Evolutionary conservation across 2,113 vertebrate genomes (phyloP), one percentile per base, ranked within the genome.

Genomic region (Seriola rivoliana): DNA sequence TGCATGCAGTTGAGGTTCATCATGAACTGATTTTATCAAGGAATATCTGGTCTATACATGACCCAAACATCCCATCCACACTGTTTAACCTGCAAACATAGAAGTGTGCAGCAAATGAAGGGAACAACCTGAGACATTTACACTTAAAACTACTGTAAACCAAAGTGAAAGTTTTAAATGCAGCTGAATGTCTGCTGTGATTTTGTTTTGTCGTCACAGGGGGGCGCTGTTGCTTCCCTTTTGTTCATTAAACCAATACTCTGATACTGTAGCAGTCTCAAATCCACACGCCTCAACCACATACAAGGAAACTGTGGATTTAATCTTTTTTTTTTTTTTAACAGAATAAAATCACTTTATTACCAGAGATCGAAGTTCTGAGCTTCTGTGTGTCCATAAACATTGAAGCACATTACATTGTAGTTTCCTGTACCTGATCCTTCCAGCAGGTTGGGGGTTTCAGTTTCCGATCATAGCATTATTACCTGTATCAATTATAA

Each of bases 201-300:
- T 5, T 62, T 21, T 29, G 34, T 34, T 9, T 19, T 29, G 3
- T 17, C 58, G 52, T 66, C 82, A 88, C 66, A 17, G 5, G 78
- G 32, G 46, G 78, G 60, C 58, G 25, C 54, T 38, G 34, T 67
- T 63, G 60, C 29, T 32, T 34, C 32, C 21, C 42, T 48, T 44
- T 29, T 57, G 23, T 36, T 57, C 11, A 17, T 21, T 16, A 34
- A 71, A 78, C 10, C 25, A 58, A 14, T 29, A 5, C 54, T n/a
- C 21, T 54, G 52, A 54, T 54, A 21, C 48, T 21, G 19, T 4
- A 19, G 16, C 17, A 50, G 16, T 52, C 16, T 46, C 44, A 46
- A 19, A 16, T 19, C 4, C 48, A 50, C 17, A 50, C 8, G 7
- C 48, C 19, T 21, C 5, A 19, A 21, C 21, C 21, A 10, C 13